Evolutionary conservation across 2,113 vertebrate species (phyloP), one percentile per base, ranked within the genome.

Genomic region (Caloenas nicobarica): DNA sequence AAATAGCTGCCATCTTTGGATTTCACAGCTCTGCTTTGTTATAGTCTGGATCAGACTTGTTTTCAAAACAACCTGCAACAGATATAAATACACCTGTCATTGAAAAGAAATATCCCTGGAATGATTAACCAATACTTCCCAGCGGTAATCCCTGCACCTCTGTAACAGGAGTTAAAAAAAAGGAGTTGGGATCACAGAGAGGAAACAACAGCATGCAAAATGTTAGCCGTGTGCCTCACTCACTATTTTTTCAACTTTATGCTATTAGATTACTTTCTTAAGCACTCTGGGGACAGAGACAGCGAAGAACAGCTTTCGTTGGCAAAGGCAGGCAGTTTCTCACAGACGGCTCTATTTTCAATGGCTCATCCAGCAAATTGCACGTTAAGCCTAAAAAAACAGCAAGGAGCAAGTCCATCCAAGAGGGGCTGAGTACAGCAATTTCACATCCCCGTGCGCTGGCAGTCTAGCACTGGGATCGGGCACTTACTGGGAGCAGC

Each of bases 281-380:
- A 89, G 84, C 61, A 58, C 91, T 88, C 93, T 84, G 44, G 94
- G 89, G 87, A 91, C 66, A 81, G n/a, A 89, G n/a, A 77, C 74
- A 62, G 68, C 3, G 2, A 82, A 85, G 94, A 96, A 96, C 78
- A 96, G 95, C 79, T 96, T 96, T 94, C 5, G 1, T 94, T 96
- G 95, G 95, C 93, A 96, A 81, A 73, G 74, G 46, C 66, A 89
- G 19, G 74, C 80, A 10, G 42, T 93, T 97, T 94, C 89, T 96
- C 93, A 89, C 77, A 87, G 85, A 58, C 0, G 0, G 62, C 56
- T 86, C 51, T 93, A 9, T 94, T 96, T 94, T 89, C 87, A 62
- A 66, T 86, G 88, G 85, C 87, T 93, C 87, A 92, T 89, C 78
- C 73, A 88, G 71, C 44, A 83, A 89, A 89, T 53, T 53, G 66